Evolutionary conservation across 2,797 vertebrate genomes (phyloP).

Genomic region (Hemibagrus guttatus): DNA sequence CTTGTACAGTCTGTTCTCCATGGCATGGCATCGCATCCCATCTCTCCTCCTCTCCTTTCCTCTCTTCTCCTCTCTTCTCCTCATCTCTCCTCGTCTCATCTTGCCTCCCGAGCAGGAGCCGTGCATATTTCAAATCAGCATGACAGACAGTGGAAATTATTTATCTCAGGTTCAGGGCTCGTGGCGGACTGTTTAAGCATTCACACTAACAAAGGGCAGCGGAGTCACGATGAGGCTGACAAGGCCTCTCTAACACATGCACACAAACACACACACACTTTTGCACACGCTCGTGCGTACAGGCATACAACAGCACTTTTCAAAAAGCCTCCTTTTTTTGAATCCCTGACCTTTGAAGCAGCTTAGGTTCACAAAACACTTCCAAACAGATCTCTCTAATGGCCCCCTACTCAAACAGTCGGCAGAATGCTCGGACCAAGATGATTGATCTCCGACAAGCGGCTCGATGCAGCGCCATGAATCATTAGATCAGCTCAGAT

Average conservation of each 20-base stretch:
- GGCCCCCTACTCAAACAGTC: slow-evolving; percentile 81
- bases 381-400: slow-evolving; percentile 84
- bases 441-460: slow-evolving; percentile 85
- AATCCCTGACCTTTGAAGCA: slow-evolving; percentile 79
- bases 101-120: slow-evolving; percentile 57
- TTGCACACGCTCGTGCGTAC: slow-evolving; percentile 26
- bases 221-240: slow-evolving; percentile 74
- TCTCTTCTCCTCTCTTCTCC: slow-evolving; percentile 32
- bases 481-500: slow-evolving; percentile 79
- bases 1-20: slow-evolving; percentile 56
- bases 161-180: slow-evolving; percentile 76
- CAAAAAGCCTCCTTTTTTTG: slow-evolving; percentile 55
- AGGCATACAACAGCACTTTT: slow-evolving; percentile 57
- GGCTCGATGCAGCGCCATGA: slow-evolving; percentile 78
- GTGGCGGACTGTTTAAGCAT: slow-evolving; percentile 79
- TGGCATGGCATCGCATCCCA: slow-evolving; percentile 60
- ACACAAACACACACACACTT: slow-evolving; percentile 24
- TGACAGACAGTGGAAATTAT: slow-evolving; percentile 81
- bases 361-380: slow-evolving; percentile 83
- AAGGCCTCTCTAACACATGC: slow-evolving; percentile 61
- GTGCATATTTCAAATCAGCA: slow-evolving; percentile 80
- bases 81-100: slow-evolving; percentile 17
- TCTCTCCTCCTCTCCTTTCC: slow-evolving; percentile 39
- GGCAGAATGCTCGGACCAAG: slow-evolving; percentile 77
- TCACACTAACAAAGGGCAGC: slow-evolving; percentile 82